These are phyloP conservation scores for Dendrolimus punctatus DNA, from an alignment of 1,140 invertebrate genomes.

Conservation along the genomic window DNA sequence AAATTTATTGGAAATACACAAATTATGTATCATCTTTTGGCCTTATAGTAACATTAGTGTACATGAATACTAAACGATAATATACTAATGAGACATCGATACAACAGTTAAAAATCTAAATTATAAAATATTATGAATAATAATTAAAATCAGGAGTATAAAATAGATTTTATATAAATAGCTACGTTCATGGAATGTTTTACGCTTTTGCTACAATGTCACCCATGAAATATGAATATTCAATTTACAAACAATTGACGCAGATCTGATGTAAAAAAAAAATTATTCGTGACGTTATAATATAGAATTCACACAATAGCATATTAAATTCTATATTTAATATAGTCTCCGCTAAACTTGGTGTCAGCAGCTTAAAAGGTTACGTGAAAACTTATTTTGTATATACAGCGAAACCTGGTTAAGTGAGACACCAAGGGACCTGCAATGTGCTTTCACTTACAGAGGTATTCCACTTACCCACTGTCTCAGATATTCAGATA, in stretches of 20 bases:
- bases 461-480: too few species aligned
- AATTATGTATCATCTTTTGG: slow-evolving; percentile 64
- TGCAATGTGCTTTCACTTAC: too few species aligned
- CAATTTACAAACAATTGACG: not conserved
- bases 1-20: slow-evolving; percentile 60
- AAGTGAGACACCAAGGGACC: too few species aligned
- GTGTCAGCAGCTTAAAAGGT: too few species aligned
- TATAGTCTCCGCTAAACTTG: too few species aligned
- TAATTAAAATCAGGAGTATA: slow-evolving; percentile 36
- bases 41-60: slow-evolving; percentile 62
- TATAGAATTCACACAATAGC: too few species aligned
- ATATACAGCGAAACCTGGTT: too few species aligned
- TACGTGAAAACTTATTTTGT: too few species aligned
- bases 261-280: too few species aligned
- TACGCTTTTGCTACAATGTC: slow-evolving; percentile 16
- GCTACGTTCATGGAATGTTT: slow-evolving; percentile 15
- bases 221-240: slow-evolving; percentile 20
- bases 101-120: slow-evolving; percentile 58
- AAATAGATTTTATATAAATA: slow-evolving; percentile 12
- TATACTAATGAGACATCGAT: slow-evolving; percentile 52
- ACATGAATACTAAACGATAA: slow-evolving; percentile 48
- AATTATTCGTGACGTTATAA: too few species aligned
- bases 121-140: slow-evolving; percentile 31
- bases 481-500: too few species aligned
- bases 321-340: too few species aligned